phyloP scores from a whole-genome alignment of 2,113 vertebrate species.

The Paedocypris sp. region DNA sequence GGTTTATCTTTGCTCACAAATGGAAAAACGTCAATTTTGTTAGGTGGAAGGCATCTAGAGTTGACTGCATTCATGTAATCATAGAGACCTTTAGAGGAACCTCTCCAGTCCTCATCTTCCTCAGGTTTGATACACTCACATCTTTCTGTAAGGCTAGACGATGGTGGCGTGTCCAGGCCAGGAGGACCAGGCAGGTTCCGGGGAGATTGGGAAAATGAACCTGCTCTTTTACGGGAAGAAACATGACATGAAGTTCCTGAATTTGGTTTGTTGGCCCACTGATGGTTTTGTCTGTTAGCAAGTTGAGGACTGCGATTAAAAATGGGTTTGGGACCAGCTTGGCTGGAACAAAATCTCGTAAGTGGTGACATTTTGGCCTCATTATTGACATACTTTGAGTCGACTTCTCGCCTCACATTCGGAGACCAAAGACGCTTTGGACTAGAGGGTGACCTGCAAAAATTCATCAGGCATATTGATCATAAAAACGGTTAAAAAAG shows the following conservation, averaged over 20 bases:
- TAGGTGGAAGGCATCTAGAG: conserved; percentile 27
- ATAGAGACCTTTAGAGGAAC: conserved; percentile 23
- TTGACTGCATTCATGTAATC: conserved; percentile 25
- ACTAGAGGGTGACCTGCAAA: conserved; percentile 62
- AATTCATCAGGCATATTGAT: too few relatives aligned
- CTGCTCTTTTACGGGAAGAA: conserved; percentile 35
- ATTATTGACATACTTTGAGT: conserved; percentile 58
- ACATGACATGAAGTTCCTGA: conserved; percentile 40
- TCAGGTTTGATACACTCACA: conserved; percentile 16
- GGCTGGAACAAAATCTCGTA: conserved; percentile 52
- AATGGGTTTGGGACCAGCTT: conserved; percentile 52
- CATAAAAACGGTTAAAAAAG: neutral
- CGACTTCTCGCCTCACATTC: conserved; percentile 53
- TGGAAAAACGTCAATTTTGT: conserved; percentile 34
- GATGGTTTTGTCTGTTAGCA: conserved; percentile 41
- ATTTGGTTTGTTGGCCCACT: conserved; percentile 23
- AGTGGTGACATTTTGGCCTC: conserved; percentile 59
- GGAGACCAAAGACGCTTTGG: conserved; percentile 70
- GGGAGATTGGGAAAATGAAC: conserved; percentile 5
- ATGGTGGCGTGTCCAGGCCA: conserved; percentile 38
- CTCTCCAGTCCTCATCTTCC: conserved; percentile 28
- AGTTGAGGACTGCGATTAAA: conserved; percentile 55
- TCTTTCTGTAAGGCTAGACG: conserved; percentile 24
- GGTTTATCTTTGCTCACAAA: conserved; percentile 24
- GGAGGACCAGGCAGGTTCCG: conserved; percentile 43